Conservation (phyloP, 2,888 invertebrate species). For the Drosophila austrosaltans region DNA sequence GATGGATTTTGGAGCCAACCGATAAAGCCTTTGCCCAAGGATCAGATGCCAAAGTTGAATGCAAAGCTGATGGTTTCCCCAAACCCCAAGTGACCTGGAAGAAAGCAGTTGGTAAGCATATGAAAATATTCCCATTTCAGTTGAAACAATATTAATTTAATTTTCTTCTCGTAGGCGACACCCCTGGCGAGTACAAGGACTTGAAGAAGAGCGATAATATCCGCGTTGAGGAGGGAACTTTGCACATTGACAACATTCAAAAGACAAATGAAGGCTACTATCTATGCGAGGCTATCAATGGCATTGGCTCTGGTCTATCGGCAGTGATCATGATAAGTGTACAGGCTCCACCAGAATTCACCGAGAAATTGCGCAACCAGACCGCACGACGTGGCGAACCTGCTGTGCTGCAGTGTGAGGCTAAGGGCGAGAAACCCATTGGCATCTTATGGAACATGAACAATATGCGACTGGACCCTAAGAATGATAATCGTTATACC, state of each 20-base stretch:
- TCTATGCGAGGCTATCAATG: conserved; percentile 97
- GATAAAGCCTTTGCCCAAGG: conserved; percentile 98
- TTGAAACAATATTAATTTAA: neutral
- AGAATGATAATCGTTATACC: conserved; percentile 93
- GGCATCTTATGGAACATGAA: conserved; percentile 98
- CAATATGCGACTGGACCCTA: conserved; percentile 94
- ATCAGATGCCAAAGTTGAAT: conserved; percentile 96
- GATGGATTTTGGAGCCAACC: conserved; percentile 97
- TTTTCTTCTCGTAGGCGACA: conserved; percentile 87
- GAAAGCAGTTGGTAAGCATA: conserved; percentile 92
- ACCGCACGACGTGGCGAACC: conserved; percentile 95
- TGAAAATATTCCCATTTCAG: too few species aligned
- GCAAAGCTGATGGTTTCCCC: conserved; percentile 97
- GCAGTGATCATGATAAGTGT: conserved; percentile 97
- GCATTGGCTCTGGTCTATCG: conserved; percentile 96
- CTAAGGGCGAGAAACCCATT: conserved; percentile 97
- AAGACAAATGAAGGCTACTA: conserved; percentile 97
- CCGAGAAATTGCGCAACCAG: conserved; percentile 95
- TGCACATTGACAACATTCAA: conserved; percentile 94
- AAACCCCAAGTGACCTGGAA: conserved; percentile 97
- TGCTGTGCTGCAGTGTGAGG: conserved; percentile 95
- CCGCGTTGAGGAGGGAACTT: conserved; percentile 96
- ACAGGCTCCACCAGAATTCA: conserved; percentile 97
- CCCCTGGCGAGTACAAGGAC: conserved; percentile 96
- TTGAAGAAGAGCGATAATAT: conserved; percentile 95